Evolutionary conservation across 2,888 invertebrate genomes (phyloP).

Genomic region (Lithodes maja): DNA sequence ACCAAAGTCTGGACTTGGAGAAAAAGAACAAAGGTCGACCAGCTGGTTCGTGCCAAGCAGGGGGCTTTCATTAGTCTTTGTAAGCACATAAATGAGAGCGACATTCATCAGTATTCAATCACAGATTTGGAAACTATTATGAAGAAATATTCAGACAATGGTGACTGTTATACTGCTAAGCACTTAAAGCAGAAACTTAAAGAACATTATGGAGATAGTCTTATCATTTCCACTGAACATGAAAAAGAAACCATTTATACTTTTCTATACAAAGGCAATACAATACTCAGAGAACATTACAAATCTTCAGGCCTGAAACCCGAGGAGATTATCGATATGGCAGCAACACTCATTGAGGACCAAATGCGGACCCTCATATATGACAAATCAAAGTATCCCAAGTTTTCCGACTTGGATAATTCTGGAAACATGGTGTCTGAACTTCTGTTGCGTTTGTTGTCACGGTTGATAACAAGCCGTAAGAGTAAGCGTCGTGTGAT

Average conservation of each 20-base stretch:
- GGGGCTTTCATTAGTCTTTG: not conserved
- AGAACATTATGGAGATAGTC: not conserved
- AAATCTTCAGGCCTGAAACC: conserved; percentile 6
- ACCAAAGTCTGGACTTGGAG: not conserved
- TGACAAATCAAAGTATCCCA: conserved; percentile 9
- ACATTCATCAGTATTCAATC: not conserved
- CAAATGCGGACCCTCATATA: not conserved
- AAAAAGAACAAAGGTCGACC: not conserved
- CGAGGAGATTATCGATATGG: conserved; percentile 13
- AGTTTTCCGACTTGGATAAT: not conserved
- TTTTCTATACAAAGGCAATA: conserved; percentile 19
- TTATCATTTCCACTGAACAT: not conserved
- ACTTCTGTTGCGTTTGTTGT: not conserved
- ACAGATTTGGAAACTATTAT: not conserved
- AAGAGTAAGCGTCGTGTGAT: not conserved
- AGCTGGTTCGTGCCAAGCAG: not conserved
- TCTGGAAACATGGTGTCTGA: not conserved
- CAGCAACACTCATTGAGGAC: not conserved
- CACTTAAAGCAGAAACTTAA: not conserved
- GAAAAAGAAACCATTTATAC: not conserved
- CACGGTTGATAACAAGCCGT: not conserved
- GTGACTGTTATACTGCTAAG: not conserved
- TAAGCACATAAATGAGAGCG: not conserved
- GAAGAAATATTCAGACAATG: not conserved
- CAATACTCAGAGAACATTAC: not conserved